Base-by-base conservation (phyloP, 2,888 invertebrate species). In the Cistogaster globosa region DNA sequence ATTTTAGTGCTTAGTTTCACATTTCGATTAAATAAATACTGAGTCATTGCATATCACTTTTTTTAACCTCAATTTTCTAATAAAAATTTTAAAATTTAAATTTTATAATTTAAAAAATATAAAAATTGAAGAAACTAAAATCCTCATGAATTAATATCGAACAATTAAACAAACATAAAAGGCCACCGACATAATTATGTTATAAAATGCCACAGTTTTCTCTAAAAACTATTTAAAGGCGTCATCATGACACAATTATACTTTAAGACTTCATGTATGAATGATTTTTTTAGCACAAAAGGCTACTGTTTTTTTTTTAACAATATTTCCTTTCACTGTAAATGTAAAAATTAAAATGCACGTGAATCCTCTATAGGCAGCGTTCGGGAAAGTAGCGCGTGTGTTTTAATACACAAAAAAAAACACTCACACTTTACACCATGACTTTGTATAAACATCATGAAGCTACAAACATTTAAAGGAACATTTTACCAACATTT, bases 351-450 rank as follows among this genome's bases (percentile, higher is more conserved):
- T 32, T 5, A 32, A 42, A 42, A 42, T 12, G 2, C 11, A 42
- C 11, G 42, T 42, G 45, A 58, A 71, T 48, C 18, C 57, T 69
- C 42, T 12, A 42, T 12, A 42, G 71, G 20, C 32, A 48, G 58
- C 58, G 58, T 71, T 32, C 6, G 26, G 58, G 18, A 32, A 71
- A 71, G 32, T 71, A 71, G 71, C 58, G 45, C 48, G 71, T 71
- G 58, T 58, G 32, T 71, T 58, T 32, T 57, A 58, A n/a, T 26
- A 12, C 2, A 12, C 7, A 26, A 48, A 14, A n/a, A n/a, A n/a
- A 48, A 11, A 26, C 45, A n/a, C 20, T 53, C 53, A 53, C 67
- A 36, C 36, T 18, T 57, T 45, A 26, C n/a, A 45, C 42, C 42
- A 26, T 26, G 42, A 71, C 26, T 45, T 32, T 22, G 51, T 51